Evolutionary conservation across 2,797 vertebrate genomes (phyloP), one percentile per base, ranked within the genome.

Genomic region (Melanotaenia pygmaea): DNA sequence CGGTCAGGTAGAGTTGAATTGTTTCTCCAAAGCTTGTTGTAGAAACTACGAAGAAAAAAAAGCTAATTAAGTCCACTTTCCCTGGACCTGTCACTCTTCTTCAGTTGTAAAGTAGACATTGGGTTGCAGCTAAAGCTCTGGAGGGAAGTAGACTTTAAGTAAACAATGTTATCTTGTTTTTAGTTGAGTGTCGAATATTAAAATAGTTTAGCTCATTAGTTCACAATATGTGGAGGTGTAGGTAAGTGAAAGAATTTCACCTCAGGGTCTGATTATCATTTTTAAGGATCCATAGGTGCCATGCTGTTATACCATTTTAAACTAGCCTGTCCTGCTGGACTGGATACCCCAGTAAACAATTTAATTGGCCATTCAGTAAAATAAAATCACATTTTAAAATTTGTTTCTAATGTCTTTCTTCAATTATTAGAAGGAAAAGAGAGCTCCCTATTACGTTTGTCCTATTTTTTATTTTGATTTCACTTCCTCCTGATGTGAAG

Each of bases 401-500:
- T 14, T 24, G 37, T 45, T 30, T 22, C 3, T 4, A 3, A 11
- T 35, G 2, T 30, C 20, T 62, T 28, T 45, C 24, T 43, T 28
- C 11, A 28, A 7, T 16, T 13, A 13, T 1, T 28, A 37, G 10
- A 9, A 16, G 14, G 43, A 63, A 38, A 34, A 43, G 43, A 62
- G 16, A 32, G 45, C 69, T 70, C 22, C 26, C 16, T 16, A 43
- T 43, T 43, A 6, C 16, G 3, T 26, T n/a, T 54, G 30, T 8
- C 2, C 18, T 6, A 5, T 51, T 37, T 30, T n/a, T 34, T 54
- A 12, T 74, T 22, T 74, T 2, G 24, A 37, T 84, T 83, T 88
- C 81, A 84, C 80, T 91, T 91, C 86, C 77, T 77, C 58, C 10
- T 76, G 24, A 20, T 66, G 10, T 72, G 24, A 28, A 47, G 40